Conservation (phyloP, 2,888 invertebrate genomes). For the Tetrapedia diversipes region DNA sequence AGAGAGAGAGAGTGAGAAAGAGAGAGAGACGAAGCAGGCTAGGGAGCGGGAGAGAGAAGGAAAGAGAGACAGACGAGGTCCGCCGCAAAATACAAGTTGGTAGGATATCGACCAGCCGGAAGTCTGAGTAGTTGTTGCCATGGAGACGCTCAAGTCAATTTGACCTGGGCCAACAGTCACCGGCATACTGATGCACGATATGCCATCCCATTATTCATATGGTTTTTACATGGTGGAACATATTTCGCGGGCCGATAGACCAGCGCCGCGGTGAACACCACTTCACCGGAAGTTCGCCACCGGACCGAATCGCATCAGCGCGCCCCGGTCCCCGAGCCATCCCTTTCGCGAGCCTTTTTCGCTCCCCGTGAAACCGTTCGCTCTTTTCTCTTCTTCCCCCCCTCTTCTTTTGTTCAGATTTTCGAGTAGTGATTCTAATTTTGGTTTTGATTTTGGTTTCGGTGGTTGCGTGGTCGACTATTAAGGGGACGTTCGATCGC, state of each 20-base stretch:
- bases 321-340: not conserved
- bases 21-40: too few relatives aligned
- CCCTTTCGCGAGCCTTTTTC: conserved; percentile 2
- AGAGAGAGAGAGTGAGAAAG: conserved; percentile 24
- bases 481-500: too few relatives aligned
- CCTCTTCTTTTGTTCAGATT: not conserved
- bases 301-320: conserved; percentile 44
- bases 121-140: conserved; percentile 84
- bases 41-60: too few relatives aligned
- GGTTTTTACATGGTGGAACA: conserved; percentile 71
- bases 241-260: conserved; percentile 66
- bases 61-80: conserved; percentile 68
- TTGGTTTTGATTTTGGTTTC: too few relatives aligned
- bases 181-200: conserved; percentile 79
- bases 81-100: conserved; percentile 79
- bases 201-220: conserved; percentile 77
- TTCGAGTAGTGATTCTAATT: too few relatives aligned
- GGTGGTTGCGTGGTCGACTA: too few relatives aligned
- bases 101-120: conserved; percentile 84
- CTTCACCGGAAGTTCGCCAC: conserved; percentile 38
- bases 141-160: conserved; percentile 85
- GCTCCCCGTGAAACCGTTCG: not conserved
- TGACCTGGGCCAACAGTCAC: conserved; percentile 83
- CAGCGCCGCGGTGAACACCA: conserved; percentile 40
- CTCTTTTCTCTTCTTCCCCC: too few relatives aligned